These are phyloP conservation scores for Steromphala cineraria DNA, from an alignment of 2,888 invertebrate species.

Conservation along the genomic window DNA sequence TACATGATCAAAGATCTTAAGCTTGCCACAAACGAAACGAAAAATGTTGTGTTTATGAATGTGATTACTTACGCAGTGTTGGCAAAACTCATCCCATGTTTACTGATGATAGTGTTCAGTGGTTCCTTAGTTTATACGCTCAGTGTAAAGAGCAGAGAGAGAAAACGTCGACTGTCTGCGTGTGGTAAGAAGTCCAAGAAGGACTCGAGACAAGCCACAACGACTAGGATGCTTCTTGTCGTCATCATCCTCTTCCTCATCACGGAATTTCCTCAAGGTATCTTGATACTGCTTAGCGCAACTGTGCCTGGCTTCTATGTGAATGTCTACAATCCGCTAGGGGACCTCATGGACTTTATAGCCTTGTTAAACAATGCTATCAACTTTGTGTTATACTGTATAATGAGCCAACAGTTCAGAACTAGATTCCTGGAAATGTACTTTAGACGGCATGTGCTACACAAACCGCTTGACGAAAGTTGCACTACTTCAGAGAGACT, in stretches of 20 bases:
- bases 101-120: constrained; percentile 84
- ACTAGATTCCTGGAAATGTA: constrained; percentile 63
- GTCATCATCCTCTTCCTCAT: constrained; percentile 89
- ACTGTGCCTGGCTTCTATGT: constrained; percentile 82
- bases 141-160: constrained; percentile 51
- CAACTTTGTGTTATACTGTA: constrained; percentile 93
- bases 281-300: constrained; percentile 84
- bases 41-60: constrained; percentile 54
- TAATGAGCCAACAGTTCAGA: constrained; percentile 92
- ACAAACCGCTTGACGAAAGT: constrained; percentile 25
- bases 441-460: constrained; percentile 39
- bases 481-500: constrained; percentile 29
- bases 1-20: constrained; percentile 55
- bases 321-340: constrained; percentile 78
- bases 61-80: constrained; percentile 82
- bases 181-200: constrained; percentile 49
- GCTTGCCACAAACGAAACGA: constrained; percentile 55
- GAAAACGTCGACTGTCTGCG: constrained; percentile 54
- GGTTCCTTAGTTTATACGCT: constrained; percentile 72
- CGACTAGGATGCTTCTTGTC: constrained; percentile 91
- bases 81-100: constrained; percentile 92
- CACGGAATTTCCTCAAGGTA: constrained; percentile 90
- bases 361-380: constrained; percentile 93
- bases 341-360: constrained; percentile 91
- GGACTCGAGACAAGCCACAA: constrained; percentile 79